Evolutionary conservation across 64 coral and sea anemone genomes (phyloP), one percentile per base, ranked within the genome.

Genomic region (Anthopleura sola): DNA sequence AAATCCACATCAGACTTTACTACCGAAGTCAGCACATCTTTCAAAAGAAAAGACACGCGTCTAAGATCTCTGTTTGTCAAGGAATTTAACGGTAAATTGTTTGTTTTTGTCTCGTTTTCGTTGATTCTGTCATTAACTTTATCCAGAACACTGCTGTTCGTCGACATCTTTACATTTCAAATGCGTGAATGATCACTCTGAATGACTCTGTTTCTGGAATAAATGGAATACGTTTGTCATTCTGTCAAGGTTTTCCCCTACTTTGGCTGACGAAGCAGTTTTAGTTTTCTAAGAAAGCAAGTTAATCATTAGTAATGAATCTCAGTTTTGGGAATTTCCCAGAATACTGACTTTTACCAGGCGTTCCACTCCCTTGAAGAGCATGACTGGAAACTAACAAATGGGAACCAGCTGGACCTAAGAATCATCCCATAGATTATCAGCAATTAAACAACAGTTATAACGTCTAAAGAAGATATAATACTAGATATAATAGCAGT

Each of bases 31-130:
- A 81, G 32, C 1, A 40, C 19, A 5, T 81, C 78, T 81, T 81
- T 81, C 38, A 81, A 48, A 12, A 81, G 37, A 20, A 81, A 81
- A 19, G 38, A 53, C 21, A 81, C 78, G 21, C 78, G 78, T 53
- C 48, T 46, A 5, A 81, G 32, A 26, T 81, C 78, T 81, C 78
- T 81, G 20, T 26, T 53, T 28, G 78, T 32, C 78, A 81, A 12
- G 16, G 14, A 12, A 15, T 12, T 12, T 15, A 53, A 14, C 0
- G 50, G 50, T 53, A 17, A n/a, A n/a, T 2, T 62, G 2, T 26
- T 62, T 62, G 58, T 37, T n/a, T 34, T 37, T 78, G 21, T 6
- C 2, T 34, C 75, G 31, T 78, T 1, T 36, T 24, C 14, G 1
- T 13, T 6, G 16, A 53, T 2, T 53, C 50, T 1, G 50, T 53